These are phyloP conservation scores for Turdus rufiventris DNA, from an alignment of 2,113 vertebrate genomes.

Conservation along the genomic window DNA sequence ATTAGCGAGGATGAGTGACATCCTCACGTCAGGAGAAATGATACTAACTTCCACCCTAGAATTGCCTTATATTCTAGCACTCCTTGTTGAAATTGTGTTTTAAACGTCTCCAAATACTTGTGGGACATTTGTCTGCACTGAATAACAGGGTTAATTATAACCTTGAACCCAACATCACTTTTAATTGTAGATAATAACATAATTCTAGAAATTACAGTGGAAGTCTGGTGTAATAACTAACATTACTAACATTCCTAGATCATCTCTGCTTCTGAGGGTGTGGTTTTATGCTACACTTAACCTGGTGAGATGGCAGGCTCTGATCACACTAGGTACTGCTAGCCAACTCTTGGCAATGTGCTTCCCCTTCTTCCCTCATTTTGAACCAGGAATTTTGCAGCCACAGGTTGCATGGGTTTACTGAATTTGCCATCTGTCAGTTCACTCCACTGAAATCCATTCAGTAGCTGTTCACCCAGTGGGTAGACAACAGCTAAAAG, in stretches of 20 bases:
- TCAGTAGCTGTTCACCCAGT: not conserved
- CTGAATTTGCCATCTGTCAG: not conserved
- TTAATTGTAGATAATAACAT: not conserved
- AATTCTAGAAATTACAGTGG: not conserved
- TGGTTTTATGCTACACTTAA: not conserved
- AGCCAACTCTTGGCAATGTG: not conserved
- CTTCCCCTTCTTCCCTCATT: not conserved
- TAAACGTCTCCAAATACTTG: not conserved
- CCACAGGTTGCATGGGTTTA: not conserved
- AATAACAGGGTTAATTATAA: not conserved
- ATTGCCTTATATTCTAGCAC: not conserved
- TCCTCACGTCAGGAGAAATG: not conserved
- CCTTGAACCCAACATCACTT: not conserved
- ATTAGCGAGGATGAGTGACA: not conserved
- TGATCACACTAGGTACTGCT: not conserved
- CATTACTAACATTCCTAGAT: not conserved
- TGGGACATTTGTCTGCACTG: not conserved
- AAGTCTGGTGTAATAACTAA: not conserved
- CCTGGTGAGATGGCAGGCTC: not conserved
- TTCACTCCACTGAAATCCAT: not conserved
- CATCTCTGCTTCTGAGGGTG: not conserved
- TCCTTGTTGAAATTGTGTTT: not conserved
- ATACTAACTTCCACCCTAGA: not conserved
- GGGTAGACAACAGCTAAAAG: not conserved
- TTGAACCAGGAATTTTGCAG: not conserved